A percentile compares a stretch with the other conserved stretches of the same genome.
phyloP scores from a whole-genome alignment of 1,140 invertebrate species.

The Apolygus lucorum region DNA sequence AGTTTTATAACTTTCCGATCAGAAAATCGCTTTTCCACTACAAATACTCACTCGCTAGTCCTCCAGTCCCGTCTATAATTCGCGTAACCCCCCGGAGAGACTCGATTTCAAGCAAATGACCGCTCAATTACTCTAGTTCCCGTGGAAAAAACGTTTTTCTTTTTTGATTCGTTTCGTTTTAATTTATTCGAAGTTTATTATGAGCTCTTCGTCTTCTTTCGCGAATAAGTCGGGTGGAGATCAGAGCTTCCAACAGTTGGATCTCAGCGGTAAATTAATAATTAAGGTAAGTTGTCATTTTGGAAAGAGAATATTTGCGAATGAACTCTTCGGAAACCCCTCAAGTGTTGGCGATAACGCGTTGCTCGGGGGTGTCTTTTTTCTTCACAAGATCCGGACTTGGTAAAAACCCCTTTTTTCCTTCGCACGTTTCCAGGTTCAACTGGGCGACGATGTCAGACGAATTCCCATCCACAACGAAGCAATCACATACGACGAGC shows the following conservation, averaged over 20 bases:
- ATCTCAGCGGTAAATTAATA: slow-evolving; percentile 35
- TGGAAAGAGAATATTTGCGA: too few species aligned
- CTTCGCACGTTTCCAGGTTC: slow-evolving; percentile 43
- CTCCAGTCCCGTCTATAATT: slow-evolving; percentile 8
- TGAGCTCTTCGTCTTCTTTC: slow-evolving; percentile 21
- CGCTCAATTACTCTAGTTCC: slow-evolving; percentile 26
- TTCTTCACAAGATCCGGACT: background rate
- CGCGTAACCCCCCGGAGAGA: background rate
- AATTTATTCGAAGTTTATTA: slow-evolving; percentile 19
- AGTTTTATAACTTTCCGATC: slow-evolving; percentile 16
- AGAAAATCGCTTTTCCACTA: slow-evolving; percentile 15
- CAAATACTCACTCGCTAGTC: slow-evolving; percentile 24
- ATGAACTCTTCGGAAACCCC: too few species aligned
- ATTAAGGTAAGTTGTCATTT: slow-evolving; percentile 32
- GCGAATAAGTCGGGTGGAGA: slow-evolving; percentile 25
- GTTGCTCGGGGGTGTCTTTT: background rate
- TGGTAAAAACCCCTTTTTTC: background rate
- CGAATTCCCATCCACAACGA: slow-evolving; percentile 68
- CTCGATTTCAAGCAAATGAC: slow-evolving; percentile 18
- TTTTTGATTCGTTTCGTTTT: background rate
- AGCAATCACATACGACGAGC: slow-evolving; percentile 67
- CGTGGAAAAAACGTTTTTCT: background rate
- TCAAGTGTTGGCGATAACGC: too few species aligned
- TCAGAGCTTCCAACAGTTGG: slow-evolving; percentile 35
- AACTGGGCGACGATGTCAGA: slow-evolving; percentile 61